Evolutionary conservation across 2,113 vertebrate species (phyloP).

Genomic region (Burhinus oedicnemus): DNA sequence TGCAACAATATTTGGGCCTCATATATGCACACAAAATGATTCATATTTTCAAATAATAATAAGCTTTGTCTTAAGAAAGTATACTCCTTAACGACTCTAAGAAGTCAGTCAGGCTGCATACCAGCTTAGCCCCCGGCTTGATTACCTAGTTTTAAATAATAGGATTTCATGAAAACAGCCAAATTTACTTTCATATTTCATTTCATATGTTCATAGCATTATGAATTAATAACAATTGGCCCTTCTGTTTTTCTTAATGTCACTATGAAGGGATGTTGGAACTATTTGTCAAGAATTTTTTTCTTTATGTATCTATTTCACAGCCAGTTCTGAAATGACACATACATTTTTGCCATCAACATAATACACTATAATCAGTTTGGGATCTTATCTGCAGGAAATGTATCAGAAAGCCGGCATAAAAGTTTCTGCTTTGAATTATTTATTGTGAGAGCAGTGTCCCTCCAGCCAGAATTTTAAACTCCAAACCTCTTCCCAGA

Average conservation of each 20-base stretch:
- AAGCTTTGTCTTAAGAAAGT: neutral
- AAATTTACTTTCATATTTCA: neutral
- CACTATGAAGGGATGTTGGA: neutral
- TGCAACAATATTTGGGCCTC: neutral
- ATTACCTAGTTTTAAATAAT: neutral
- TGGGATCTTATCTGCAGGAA: neutral
- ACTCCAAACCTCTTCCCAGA: neutral
- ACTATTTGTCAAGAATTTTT: accelerated
- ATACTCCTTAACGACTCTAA: neutral
- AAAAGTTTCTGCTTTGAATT: neutral
- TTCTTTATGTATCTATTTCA: neutral
- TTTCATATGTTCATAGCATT: neutral
- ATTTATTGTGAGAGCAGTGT: neutral
- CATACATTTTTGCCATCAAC: neutral
- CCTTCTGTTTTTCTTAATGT: neutral
- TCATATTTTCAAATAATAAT: neutral
- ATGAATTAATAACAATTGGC: neutral
- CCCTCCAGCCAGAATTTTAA: neutral
- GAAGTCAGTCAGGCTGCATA: neutral
- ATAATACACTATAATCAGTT: neutral
- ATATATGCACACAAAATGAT: neutral
- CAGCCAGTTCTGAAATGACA: neutral
- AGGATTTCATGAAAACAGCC: neutral
- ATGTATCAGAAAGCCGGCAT: neutral
- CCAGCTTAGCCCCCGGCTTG: neutral